Conservation (phyloP, 2,888 invertebrate species). For the Subacronicta megacephala region DNA sequence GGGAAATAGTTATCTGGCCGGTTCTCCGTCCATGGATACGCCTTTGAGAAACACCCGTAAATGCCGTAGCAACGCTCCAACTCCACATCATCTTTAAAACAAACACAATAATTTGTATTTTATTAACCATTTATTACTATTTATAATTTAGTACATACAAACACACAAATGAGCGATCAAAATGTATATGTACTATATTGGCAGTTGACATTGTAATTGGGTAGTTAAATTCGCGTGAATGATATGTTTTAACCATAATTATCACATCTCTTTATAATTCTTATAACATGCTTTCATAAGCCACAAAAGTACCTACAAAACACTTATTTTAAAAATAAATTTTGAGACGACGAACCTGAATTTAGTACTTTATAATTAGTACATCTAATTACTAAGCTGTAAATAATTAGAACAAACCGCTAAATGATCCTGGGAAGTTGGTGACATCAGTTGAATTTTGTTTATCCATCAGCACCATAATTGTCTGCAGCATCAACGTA, state of each 20-base stretch:
- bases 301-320: too few species aligned
- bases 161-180: slow-evolving; percentile 1
- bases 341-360: too few species aligned
- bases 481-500: slow-evolving; percentile 86
- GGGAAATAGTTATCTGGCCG: slow-evolving; percentile 95
- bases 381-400: slow-evolving; percentile 16
- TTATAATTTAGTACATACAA: too few species aligned
- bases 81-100: slow-evolving; percentile 80
- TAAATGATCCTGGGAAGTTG: slow-evolving; percentile 74
- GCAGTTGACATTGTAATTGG: slow-evolving; percentile 38
- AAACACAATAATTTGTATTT: slow-evolving; percentile 15
- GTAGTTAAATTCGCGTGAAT: slow-evolving; percentile 49
- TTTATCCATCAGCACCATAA: slow-evolving; percentile 86
- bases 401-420: slow-evolving; percentile 73
- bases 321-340: too few species aligned
- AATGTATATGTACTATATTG: slow-evolving; percentile 16
- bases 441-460: slow-evolving; percentile 83
- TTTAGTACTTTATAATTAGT: too few species aligned
- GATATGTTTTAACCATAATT: too few species aligned
- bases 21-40: slow-evolving; percentile 94
- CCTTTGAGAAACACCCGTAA: slow-evolving; percentile 95
- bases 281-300: too few species aligned
- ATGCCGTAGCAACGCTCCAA: slow-evolving; percentile 92
- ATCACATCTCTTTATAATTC: too few species aligned
- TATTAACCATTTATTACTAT: slow-evolving; percentile 13